Evolutionary conservation across 2,113 vertebrate genomes (phyloP).

Genomic region (Corythaixoides concolor): DNA sequence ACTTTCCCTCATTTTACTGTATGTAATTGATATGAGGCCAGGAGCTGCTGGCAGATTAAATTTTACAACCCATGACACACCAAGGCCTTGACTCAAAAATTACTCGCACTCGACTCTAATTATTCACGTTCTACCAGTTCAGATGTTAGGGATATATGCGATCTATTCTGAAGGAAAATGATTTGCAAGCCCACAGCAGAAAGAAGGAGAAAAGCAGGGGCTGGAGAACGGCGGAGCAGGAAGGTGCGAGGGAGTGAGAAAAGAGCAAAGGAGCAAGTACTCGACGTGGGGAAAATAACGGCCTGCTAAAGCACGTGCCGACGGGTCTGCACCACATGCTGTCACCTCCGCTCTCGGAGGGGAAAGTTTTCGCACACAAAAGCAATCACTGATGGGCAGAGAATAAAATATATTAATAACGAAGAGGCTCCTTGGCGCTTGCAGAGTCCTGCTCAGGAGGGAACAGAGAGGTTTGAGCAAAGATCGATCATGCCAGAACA

Average conservation of each 20-base stretch:
- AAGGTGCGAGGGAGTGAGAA: neutral
- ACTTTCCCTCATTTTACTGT: slow-evolving; percentile 28
- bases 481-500: neutral
- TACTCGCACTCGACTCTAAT: slow-evolving; percentile 10
- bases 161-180: neutral
- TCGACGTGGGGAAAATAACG: neutral
- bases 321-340: accelerated
- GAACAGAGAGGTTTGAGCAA: neutral
- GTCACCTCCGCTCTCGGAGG: neutral
- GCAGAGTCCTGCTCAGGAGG: neutral
- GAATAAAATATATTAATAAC: neutral
- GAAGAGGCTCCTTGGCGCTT: neutral
- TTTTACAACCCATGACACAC: slow-evolving; percentile 39
- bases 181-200: neutral
- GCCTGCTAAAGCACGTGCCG: accelerated
- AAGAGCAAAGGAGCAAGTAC: neutral
- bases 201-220: neutral
- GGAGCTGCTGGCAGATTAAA: slow-evolving; percentile 46
- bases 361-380: neutral
- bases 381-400: neutral
- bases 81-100: slow-evolving; percentile 21
- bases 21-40: slow-evolving; percentile 23
- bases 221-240: accelerated
- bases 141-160: neutral
- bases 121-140: neutral